Conservation (phyloP, 1,140 invertebrate genomes). For the Apis mellifera region Amel_HAv3.1 CM009931.2:21526001-21526500, state of each 20-base stretch:
- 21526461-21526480: not conserved
- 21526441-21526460: no score
- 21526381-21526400: no score
- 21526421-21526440: not conserved
- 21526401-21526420: no score
- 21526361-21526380: not conserved
- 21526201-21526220: constrained; percentile 40
- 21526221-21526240: constrained; percentile 4
- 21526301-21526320: not conserved
- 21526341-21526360: not conserved
- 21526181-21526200: constrained; percentile 54
- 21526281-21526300: not conserved
- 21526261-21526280: not conserved
- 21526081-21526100: no score
- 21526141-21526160: constrained; percentile 5
- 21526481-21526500: not conserved
- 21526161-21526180: constrained; percentile 3
- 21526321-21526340: not conserved
- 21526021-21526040: not conserved
- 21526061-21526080: no score
- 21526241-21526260: constrained; percentile 9
- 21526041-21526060: no score
- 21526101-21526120: no score
- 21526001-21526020: not conserved
- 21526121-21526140: constrained; percentile 13